A percentile compares a stretch with the other conserved stretches of the same genome.
These are phyloP conservation scores for Aphis gossypii DNA, from an alignment of 1,140 invertebrate genomes.

Conservation along the genomic window DNA sequence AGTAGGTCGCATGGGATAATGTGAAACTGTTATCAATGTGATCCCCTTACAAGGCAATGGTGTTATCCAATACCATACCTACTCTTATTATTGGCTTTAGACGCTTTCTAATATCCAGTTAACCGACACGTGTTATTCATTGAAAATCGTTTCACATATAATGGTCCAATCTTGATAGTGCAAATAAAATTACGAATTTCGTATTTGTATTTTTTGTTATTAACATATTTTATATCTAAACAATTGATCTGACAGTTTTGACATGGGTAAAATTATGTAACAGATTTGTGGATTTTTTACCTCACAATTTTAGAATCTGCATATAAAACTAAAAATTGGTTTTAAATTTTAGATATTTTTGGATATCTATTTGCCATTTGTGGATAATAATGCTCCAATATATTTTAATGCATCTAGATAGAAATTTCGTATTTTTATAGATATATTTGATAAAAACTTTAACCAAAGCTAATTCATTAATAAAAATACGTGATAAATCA, in stretches of 20 bases:
- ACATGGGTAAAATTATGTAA: not conserved
- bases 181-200: not conserved
- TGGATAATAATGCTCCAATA: not conserved
- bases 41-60: not conserved
- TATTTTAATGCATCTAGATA: not conserved
- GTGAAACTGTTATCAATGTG: constrained; percentile 43
- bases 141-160: constrained; percentile 17
- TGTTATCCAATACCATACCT: constrained; percentile 25
- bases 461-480: not conserved
- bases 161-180: not conserved
- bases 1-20: constrained; percentile 34
- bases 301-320: not conserved
- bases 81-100: constrained; percentile 25
- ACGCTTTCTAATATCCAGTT: constrained; percentile 33
- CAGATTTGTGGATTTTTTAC: not conserved
- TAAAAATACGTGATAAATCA: not conserved
- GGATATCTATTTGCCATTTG: not conserved
- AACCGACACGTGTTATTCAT: constrained; percentile 12
- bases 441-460: not conserved
- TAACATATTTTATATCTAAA: not conserved
- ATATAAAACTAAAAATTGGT: not conserved
- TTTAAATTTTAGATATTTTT: not conserved
- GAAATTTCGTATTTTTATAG: not conserved
- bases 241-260: not conserved
- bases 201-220: not conserved